Percentiles rank a stretch among this genome's conserved stretches.
Evolutionary conservation across 2,888 invertebrate genomes (phyloP).

Genomic region (Pyrocoelia pectoralis): DNA sequence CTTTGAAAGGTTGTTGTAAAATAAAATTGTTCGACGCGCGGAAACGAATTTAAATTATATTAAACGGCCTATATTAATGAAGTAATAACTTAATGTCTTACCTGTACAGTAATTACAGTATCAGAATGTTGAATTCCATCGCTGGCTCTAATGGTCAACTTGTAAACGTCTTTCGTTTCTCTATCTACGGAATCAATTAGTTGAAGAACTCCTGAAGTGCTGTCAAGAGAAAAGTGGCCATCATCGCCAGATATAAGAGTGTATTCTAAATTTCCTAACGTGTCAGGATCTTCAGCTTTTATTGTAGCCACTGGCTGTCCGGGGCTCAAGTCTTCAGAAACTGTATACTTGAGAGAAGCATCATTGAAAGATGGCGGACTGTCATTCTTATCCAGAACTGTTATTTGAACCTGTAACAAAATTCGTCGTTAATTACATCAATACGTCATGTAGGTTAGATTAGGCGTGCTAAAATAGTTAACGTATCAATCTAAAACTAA

Average conservation of each 20-base stretch:
- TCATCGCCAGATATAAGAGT: conserved; percentile 72
- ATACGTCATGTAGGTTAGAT: conserved; percentile 3
- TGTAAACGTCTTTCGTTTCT: conserved; percentile 81
- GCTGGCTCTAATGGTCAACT: conserved; percentile 81
- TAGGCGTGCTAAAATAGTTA: background rate
- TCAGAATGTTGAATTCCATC: conserved; percentile 90
- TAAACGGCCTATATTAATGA: conserved; percentile 28
- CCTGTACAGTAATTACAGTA: conserved; percentile 79
- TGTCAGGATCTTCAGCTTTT: conserved; percentile 85
- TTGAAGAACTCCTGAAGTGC: conserved; percentile 74
- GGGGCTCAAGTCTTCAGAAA: conserved; percentile 86
- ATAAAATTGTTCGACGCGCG: conserved; percentile 2
- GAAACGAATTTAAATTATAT: conserved; percentile 21
- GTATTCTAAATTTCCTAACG: conserved; percentile 79
- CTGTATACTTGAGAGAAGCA: conserved; percentile 74
- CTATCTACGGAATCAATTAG: conserved; percentile 84
- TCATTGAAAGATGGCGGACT: conserved; percentile 90
- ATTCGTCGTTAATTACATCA: background rate
- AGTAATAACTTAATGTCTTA: conserved; percentile 58
- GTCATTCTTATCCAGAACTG: conserved; percentile 91
- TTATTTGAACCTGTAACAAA: conserved; percentile 78
- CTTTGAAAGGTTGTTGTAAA: background rate
- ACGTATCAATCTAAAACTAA: background rate
- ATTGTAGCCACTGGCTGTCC: conserved; percentile 82
- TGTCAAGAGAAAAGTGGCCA: conserved; percentile 76